Conservation (phyloP, 1,140 invertebrate species). For the Berghia stephanieae region DNA sequence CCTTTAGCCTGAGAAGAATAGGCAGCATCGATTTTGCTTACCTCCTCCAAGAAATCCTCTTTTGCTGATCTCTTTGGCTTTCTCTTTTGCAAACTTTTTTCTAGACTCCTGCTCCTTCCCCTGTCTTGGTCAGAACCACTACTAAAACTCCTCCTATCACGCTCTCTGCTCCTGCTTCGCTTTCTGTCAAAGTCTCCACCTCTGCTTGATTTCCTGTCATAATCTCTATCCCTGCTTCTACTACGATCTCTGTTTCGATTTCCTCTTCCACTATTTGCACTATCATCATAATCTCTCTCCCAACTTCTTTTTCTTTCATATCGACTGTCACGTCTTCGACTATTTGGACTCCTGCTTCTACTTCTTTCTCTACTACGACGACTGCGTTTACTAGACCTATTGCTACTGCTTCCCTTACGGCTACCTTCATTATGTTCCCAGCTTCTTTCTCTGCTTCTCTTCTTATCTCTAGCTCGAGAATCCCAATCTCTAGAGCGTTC, state of each 20-base stretch:
- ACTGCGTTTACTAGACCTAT: slow-evolving; percentile 10
- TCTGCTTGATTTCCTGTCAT: slow-evolving; percentile 6
- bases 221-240: background rate
- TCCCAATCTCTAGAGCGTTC: too few relatives aligned
- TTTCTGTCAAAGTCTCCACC: background rate
- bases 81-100: slow-evolving; percentile 31
- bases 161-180: slow-evolving; percentile 31
- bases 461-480: too few relatives aligned
- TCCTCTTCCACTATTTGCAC: background rate
- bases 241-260: background rate
- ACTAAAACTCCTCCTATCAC: slow-evolving; percentile 6
- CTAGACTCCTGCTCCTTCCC: slow-evolving; percentile 34
- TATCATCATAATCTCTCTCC: slow-evolving; percentile 18
- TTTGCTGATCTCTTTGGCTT: slow-evolving; percentile 35
- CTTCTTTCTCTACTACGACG: slow-evolving; percentile 11
- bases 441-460: background rate
- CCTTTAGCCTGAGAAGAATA: too few relatives aligned
- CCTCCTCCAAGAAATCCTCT: slow-evolving; percentile 30
- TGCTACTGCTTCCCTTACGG: slow-evolving; percentile 10
- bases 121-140: slow-evolving; percentile 37
- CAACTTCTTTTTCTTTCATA: slow-evolving; percentile 15
- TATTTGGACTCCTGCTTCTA: slow-evolving; percentile 21
- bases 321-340: slow-evolving; percentile 5
- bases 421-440: background rate
- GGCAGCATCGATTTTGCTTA: too few relatives aligned